These are phyloP conservation scores for Machimus atricapillus DNA, from an alignment of 2,888 invertebrate genomes.

Conservation along the genomic window DNA sequence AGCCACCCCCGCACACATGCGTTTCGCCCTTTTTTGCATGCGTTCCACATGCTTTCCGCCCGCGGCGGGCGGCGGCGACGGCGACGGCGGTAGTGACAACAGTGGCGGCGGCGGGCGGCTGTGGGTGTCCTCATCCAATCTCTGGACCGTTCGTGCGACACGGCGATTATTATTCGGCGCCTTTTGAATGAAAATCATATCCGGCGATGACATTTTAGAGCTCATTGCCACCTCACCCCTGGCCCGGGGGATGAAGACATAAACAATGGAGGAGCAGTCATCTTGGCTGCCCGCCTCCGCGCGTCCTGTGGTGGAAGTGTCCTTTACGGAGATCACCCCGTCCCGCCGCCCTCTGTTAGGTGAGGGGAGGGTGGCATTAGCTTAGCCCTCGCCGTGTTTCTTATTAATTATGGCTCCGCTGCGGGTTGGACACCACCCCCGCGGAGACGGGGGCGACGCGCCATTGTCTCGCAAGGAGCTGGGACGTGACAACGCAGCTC, in stretches of 20 bases:
- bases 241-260: conserved; percentile 10
- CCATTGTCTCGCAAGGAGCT: not conserved
- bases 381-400: conserved; percentile 34
- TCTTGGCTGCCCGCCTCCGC: not conserved
- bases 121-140: not conserved
- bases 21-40: conserved; percentile 14
- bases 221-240: not conserved
- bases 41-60: not conserved
- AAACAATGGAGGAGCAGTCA: conserved; percentile 11
- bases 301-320: conserved; percentile 4
- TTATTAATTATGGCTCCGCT: conserved; percentile 29
- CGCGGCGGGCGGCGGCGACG: not conserved
- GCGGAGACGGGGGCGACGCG: not conserved
- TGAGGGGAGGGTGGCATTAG: conserved; percentile 14
- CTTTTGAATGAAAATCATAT: conserved; percentile 38
- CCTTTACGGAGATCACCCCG: not conserved
- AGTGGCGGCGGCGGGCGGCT: not conserved
- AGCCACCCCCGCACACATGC: conserved; percentile 5
- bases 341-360: not conserved
- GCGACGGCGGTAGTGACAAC: not conserved
- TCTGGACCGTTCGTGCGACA: conserved; percentile 22
- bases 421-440: conserved; percentile 24
- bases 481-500: conserved; percentile 14
- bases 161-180: conserved; percentile 35
- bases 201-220: conserved; percentile 41